phyloP scores from a whole-genome alignment of 23 tunicate genomes.

The Halocynthia roretzi region DNA sequence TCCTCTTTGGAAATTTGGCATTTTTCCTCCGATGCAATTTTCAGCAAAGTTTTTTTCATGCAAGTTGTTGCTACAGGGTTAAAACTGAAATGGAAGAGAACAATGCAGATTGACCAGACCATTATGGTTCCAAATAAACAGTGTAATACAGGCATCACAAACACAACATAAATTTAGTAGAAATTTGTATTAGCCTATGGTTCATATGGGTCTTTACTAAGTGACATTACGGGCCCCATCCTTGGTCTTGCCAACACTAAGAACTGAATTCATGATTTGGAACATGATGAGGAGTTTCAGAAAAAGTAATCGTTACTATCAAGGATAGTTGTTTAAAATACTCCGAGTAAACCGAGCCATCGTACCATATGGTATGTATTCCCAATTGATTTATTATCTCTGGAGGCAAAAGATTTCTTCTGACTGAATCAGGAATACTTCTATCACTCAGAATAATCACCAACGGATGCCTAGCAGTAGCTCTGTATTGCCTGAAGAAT shows the following conservation, averaged over 20 bases:
- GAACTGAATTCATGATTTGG: too few species aligned
- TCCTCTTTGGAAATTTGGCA: conserved; percentile 42
- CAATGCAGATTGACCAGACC: neutral
- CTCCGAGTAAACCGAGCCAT: neutral
- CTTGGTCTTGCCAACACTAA: too few species aligned
- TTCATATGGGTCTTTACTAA: too few species aligned
- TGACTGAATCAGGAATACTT: conserved; percentile 36
- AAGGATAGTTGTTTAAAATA: neutral
- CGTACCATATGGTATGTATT: conserved; percentile 5
- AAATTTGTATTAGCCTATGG: neutral
- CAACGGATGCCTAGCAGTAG: conserved; percentile 44
- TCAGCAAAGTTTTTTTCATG: conserved; percentile 53
- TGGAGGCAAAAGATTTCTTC: conserved; percentile 28
- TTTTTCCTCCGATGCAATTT: conserved; percentile 28
- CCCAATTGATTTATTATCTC: conserved; percentile 8
- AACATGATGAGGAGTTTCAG: too few species aligned
- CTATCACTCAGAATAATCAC: conserved; percentile 68
- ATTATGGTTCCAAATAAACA: too few species aligned
- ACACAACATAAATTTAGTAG: neutral
- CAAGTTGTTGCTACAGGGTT: conserved; percentile 62
- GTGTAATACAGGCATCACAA: too few species aligned
- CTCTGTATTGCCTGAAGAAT: conserved; percentile 34
- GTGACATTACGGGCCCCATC: too few species aligned
- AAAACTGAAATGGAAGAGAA: conserved; percentile 32
- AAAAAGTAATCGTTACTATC: too few species aligned